Conservation (phyloP, 2,888 invertebrate species). For the Atethmia centrago region DNA sequence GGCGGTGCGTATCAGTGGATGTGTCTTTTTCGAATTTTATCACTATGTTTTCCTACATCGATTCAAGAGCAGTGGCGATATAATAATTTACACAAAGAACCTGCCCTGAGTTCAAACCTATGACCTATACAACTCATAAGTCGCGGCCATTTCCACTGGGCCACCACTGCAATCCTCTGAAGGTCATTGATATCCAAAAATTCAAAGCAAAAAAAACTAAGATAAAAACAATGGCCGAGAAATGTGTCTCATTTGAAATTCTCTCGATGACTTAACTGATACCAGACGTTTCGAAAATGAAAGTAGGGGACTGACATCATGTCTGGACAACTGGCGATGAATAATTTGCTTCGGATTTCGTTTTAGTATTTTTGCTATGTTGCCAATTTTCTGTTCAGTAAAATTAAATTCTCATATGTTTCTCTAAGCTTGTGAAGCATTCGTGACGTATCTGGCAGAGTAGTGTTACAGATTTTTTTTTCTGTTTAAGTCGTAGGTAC, state of each 20-base stretch:
- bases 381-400: background rate
- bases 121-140: too few relatives aligned
- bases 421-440: background rate
- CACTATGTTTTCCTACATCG: too few relatives aligned
- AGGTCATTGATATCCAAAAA: conserved; percentile 3
- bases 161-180: background rate
- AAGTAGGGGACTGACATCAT: conserved; percentile 45
- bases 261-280: conserved; percentile 22
- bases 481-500: background rate
- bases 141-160: too few relatives aligned
- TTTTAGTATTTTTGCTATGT: background rate
- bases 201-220: background rate
- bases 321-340: conserved; percentile 32
- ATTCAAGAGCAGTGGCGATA: too few relatives aligned
- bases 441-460: background rate
- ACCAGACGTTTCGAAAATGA: conserved; percentile 57
- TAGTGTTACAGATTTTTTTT: background rate
- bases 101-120: too few relatives aligned
- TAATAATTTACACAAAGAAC: too few relatives aligned
- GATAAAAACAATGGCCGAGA: conserved; percentile 20
- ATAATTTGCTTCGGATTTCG: conserved; percentile 19
- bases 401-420: background rate
- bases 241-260: conserved; percentile 48
- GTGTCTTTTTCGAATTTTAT: too few relatives aligned
- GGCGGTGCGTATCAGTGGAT: too few relatives aligned